Conservation (phyloP, 2,888 invertebrate genomes). For the Chydorus sphaericus region DNA sequence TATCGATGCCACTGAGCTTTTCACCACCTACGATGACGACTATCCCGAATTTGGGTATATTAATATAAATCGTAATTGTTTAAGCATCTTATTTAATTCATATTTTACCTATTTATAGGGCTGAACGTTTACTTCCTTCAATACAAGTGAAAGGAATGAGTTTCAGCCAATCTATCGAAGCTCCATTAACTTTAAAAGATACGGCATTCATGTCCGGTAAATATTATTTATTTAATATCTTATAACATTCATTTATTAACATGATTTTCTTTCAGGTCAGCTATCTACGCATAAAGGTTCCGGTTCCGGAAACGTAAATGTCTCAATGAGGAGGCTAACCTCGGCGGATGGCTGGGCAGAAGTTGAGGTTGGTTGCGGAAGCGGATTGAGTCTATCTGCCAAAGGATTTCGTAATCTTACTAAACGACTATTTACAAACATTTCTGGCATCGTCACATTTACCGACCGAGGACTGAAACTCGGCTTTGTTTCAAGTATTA, state of each 20-base stretch:
- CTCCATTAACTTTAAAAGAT: conserved; percentile 72
- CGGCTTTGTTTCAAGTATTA: conserved; percentile 54
- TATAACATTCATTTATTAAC: conserved; percentile 7
- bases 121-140: conserved; percentile 41
- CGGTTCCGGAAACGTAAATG: conserved; percentile 51
- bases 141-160: conserved; percentile 88
- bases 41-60: conserved; percentile 23
- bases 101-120: conserved; percentile 3
- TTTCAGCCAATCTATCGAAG: conserved; percentile 82
- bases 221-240: no score
- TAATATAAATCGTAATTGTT: not conserved
- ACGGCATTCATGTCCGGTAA: conserved; percentile 59
- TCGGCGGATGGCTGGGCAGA: conserved; percentile 80
- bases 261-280: conserved; percentile 33
- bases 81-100: conserved; percentile 6
- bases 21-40: conserved; percentile 62
- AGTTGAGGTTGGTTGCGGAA: conserved; percentile 68
- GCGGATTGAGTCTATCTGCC: conserved; percentile 59
- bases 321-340: conserved; percentile 58
- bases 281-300: conserved; percentile 77
- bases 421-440: conserved; percentile 57
- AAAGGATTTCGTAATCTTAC: conserved; percentile 64
- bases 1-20: conserved; percentile 84
- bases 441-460: conserved; percentile 58
- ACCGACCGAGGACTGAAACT: conserved; percentile 60